phyloP scores from a whole-genome alignment of 2,113 vertebrate genomes.

The Motacilla tschutschensis region DNA sequence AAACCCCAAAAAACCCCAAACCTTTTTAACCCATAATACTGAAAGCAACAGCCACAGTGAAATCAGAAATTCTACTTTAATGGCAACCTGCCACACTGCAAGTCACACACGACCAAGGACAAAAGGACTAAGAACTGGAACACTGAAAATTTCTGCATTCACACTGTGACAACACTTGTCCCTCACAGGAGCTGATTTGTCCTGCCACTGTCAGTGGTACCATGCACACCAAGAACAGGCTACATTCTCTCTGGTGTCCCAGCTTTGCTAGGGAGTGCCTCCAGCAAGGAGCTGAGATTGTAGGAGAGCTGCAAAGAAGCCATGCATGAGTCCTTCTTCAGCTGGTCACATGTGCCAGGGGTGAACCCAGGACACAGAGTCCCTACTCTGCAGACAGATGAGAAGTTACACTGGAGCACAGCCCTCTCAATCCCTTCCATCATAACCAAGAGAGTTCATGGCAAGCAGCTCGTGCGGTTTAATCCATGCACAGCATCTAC shows the following conservation, averaged over 20 bases:
- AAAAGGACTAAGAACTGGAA: not conserved
- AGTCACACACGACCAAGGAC: not conserved
- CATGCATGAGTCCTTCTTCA: rapidly evolving
- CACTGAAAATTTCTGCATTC: not conserved
- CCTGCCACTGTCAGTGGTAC: not conserved
- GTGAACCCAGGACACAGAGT: not conserved
- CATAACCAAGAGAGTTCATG: rapidly evolving
- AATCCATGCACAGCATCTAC: not conserved
- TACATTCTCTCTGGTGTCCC: not conserved
- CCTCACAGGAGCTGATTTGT: not conserved
- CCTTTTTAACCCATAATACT: not conserved
- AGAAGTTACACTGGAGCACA: rapidly evolving
- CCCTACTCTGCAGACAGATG: not conserved
- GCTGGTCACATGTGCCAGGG: not conserved
- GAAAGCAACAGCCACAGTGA: not conserved
- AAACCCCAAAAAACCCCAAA: not conserved
- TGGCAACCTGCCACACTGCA: not conserved
- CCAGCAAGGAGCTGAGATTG: not conserved
- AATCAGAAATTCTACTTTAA: not conserved
- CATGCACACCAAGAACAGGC: not conserved
- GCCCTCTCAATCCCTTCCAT: not conserved
- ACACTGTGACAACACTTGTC: not conserved
- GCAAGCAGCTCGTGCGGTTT: not conserved
- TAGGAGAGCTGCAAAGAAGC: not conserved
- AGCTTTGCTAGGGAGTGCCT: not conserved